A percentile compares a stretch with the other conserved stretches of the same genome.
Conservation (phyloP, 2,113 vertebrate genomes). For the Scomber colias region DNA sequence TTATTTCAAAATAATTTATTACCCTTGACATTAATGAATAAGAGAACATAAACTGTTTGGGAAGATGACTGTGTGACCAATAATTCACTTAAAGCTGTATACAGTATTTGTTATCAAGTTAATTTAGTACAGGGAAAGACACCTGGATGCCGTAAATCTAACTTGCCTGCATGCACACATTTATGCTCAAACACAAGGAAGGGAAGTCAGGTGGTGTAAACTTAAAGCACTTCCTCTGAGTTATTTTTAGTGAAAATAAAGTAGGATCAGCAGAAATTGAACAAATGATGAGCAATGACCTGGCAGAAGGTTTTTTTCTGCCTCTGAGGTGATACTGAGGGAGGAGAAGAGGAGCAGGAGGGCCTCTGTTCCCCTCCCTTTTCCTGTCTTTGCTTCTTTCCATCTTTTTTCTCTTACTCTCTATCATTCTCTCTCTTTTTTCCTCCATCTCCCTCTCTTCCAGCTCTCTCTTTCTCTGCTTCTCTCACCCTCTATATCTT, state of each 20-base stretch:
- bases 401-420: slow-evolving; percentile 46
- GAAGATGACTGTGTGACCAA: neutral
- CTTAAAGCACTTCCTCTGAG: slow-evolving; percentile 44
- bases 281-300: slow-evolving; percentile 80
- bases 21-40: neutral
- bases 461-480: slow-evolving; percentile 4
- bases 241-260: slow-evolving; percentile 71
- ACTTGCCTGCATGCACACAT: slow-evolving; percentile 17
- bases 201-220: slow-evolving; percentile 43
- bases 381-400: slow-evolving; percentile 43
- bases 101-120: slow-evolving; percentile 4
- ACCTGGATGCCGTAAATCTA: neutral
- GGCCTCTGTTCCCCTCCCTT: slow-evolving; percentile 43
- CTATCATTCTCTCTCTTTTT: slow-evolving; percentile 32
- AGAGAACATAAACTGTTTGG: neutral
- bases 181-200: neutral
- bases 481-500: slow-evolving; percentile 35
- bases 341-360: slow-evolving; percentile 50
- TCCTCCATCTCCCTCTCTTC: slow-evolving; percentile 17
- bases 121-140: neutral
- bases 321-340: slow-evolving; percentile 61
- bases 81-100: too few relatives aligned
- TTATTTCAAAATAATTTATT: neutral
- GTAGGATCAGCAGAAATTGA: slow-evolving; percentile 71
- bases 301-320: slow-evolving; percentile 72